Evolutionary conservation across 1,140 invertebrate genomes (phyloP), one percentile per base, ranked within the genome.

Genomic region (Magallana ariakensis): DNA sequence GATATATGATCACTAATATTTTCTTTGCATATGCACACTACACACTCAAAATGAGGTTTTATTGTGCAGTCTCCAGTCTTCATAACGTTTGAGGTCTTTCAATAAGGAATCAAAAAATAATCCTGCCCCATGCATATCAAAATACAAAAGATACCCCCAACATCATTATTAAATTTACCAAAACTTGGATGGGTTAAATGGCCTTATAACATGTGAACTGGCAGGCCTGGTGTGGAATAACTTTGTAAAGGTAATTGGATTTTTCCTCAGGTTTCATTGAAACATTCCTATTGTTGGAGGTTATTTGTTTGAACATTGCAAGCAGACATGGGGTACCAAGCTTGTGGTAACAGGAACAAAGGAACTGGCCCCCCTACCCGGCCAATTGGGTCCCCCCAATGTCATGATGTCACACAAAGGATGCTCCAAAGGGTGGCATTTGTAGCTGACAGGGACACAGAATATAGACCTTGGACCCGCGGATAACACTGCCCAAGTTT

Each of bases 191-290:
- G 33, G 33, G 33, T 46, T 46, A 46, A 70, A 70, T 70, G 26
- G 66, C 5, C 33, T 9, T 26, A 75, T 26, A 75, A 7, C 26
- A 75, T 75, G 66, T 26, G 66, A 75, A 13, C 22, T 75, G 66
- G 33, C 66, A 75, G 15, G 66, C 22, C 22, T 75, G 66, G 19
- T 16, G 58, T 62, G 58, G 58, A 62, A 62, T 62, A 26, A 75
- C 66, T 75, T 75, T 75, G 66, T 75, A 75, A 9, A 75, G 66
- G 66, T 75, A 75, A 75, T 75, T 75, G 66, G 66, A 26, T 75
- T 75, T 46, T 13, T 26, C 33, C 66, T 75, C 66, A 33, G 66
- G 66, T 75, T 75, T 75, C 66, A 33, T 75, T 22, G 15, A 60
- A 60, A 60, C 58, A 60, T 60, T 60, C n/a, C n/a, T n/a, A 60